Evolutionary conservation across 2,888 invertebrate species (phyloP), one percentile per base, ranked within the genome.

Genomic region (Leptinotarsa rubiginosa): DNA sequence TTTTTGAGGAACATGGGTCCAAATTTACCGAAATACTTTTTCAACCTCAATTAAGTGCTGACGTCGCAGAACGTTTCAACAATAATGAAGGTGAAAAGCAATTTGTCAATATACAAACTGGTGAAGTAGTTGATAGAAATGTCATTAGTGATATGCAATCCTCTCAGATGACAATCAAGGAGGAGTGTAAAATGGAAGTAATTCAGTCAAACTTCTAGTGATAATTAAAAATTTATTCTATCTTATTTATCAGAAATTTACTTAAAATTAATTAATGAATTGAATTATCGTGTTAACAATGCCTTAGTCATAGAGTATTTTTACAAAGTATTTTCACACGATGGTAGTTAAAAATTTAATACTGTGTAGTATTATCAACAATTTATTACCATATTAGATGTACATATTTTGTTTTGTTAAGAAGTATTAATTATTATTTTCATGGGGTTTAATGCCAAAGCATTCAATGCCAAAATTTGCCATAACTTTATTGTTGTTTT

Each of bases 391-490:
- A 82, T 82, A 77, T 78, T 82, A 81, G 80, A 80, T 81, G 78
- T 79, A 79, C 77, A 75, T 79, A 76, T 81, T 82, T 82, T 80
- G 79, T 80, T 79, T 76, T 73, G 80, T 77, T 76, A 41, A 75
- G 80, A 82, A 82, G 82, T 83, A 83, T 85, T 82, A 82, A 80
- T 77, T 81, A 80, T 79, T 79, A 77, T 75, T 80, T 78, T 82
- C 75, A 79, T 83, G 85, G 86, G 86, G 85, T 86, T 86, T 85
- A 86, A 88, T 87, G 87, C 88, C 88, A 88, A 88, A 87, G 87
- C 88, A 87, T 87, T 87, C 86, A 87, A 87, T 86, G 87, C 87
- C 87, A 88, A 88, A 88, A 86, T 87, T 85, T 87, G 87, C 87
- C 87, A 88, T 88, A 87, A 79, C 80, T 81, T 85, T 85, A 85